Evolutionary conservation across 2,888 invertebrate genomes (phyloP), one percentile per base, ranked within the genome.

Genomic region (Drosophila aldrichi): DNA sequence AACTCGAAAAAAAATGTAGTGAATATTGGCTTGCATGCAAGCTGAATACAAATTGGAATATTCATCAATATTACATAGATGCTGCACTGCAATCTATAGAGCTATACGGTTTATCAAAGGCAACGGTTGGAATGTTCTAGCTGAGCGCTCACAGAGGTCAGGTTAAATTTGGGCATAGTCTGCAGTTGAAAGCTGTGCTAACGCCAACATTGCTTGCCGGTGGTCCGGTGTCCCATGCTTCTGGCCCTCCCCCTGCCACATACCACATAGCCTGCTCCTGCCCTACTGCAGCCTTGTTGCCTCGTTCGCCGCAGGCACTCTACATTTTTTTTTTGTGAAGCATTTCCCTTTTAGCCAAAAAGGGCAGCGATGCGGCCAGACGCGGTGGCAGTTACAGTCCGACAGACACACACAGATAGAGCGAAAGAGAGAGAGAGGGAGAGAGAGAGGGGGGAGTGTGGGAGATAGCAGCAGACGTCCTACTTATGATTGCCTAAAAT

Each of bases 401-500:
- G 29, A 57, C 55, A 63, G 77, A 20, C 36, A 68, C 36, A 68
- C 36, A 18, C 22, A 49, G 14, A 36, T n/a, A n/a, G 41, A 32
- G 29, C n/a, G 14, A 41, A 6, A 46, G 44, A 36, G 40, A 32
- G 32, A 18, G 34, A 18, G 41, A 34, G 14, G 0, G 14, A 1
- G 59, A 10, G 58, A 4, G 22, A 7, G n/a, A 14, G 12, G 16
- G 9, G n/a, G 16, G 9, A 14, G 36, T 10, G 3, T 43, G 38
- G 40, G 49, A 34, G 56, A 58, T 44, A 58, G 52, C 44, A 46
- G 54, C 48, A 63, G 49, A 62, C 51, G 71, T 71, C 16, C 72
- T 77, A 77, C 77, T 77, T 77, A 80, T 77, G 77, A 77, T 77
- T 77, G 77, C 77, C 72, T 64, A 80, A 77, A 80, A 80, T 77